Base-by-base conservation (phyloP, 1,140 invertebrate species). In the Dolichoris vasculosae region DNA sequence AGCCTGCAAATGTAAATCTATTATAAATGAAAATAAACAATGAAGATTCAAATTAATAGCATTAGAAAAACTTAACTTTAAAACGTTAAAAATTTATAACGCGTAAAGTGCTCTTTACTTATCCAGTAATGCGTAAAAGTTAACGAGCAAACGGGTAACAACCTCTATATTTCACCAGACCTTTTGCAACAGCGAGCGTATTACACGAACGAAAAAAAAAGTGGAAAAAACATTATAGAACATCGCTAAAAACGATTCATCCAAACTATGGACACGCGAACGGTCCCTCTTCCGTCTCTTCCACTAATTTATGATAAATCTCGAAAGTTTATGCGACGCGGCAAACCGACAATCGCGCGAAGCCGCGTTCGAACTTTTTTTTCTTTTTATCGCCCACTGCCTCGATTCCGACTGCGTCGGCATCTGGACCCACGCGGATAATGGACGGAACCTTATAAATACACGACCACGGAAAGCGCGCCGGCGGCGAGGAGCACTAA, bases 291-390 rank as follows among this genome's bases (percentile, higher is more conserved):
- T 26, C 43, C n/a, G 46, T n/a, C 69, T 63, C 55, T 43, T 77
- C 59, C 82, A 48, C 46, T 76, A 76, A 75, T 83, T 83, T 77
- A 63, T 83, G 82, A 83, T 83, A 76, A 83, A 83, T 83, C 82
- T 83, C 69, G 30, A 63, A 76, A 76, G 69, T 76, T 83, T 83
- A 63, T 32, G 48, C 26, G 51, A 7, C 8, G 4, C 20, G 15
- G 23, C 35, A 69, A 0, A 3, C 32, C 67, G 3, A 35, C 46
- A 11, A 15, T 26, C 9, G 8, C 26, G 23, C 9, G 35, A 26
- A 23, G 48, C 4, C 4, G 30, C 30, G 23, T 7, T 63, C 0
- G 26, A 13, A 32, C 32, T 73, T 73, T 40, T 71, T 83, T 75
- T 59, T 77, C 17, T 17, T 55, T 51, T 48, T 51, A 32, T 32